A percentile compares a stretch with the other conserved stretches of the same genome.
Conservation (phyloP, 1,140 invertebrate species). For the Episyrphus balteatus region DNA sequence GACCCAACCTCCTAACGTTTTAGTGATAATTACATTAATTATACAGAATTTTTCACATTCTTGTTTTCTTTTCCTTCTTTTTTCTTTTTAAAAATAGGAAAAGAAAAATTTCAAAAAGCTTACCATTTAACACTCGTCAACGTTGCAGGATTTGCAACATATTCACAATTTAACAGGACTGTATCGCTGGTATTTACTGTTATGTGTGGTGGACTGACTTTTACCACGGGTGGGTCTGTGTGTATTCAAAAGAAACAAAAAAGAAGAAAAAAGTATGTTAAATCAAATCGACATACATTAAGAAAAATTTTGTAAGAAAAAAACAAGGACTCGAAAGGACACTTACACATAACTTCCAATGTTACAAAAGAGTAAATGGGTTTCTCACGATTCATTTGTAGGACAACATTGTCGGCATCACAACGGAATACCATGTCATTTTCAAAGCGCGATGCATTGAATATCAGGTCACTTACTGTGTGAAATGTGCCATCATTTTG, state of each 20-base stretch:
- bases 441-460: slow-evolving; percentile 68
- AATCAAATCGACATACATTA: slow-evolving; percentile 1
- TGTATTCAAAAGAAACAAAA: slow-evolving; percentile 12
- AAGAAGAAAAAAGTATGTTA: slow-evolving; percentile 2
- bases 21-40: no score
- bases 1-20: no score
- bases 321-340: neutral
- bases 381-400: slow-evolving; percentile 53
- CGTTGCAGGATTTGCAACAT: slow-evolving; percentile 69
- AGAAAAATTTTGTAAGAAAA: no score
- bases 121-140: slow-evolving; percentile 67
- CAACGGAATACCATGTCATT: slow-evolving; percentile 69
- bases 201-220: slow-evolving; percentile 56
- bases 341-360: slow-evolving; percentile 77
- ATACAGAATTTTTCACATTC: no score
- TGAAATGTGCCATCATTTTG: slow-evolving; percentile 60
- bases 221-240: slow-evolving; percentile 72
- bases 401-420: slow-evolving; percentile 69
- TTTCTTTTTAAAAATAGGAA: no score
- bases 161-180: slow-evolving; percentile 63
- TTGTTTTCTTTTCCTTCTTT: no score
- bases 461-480: slow-evolving; percentile 62
- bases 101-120: slow-evolving; percentile 22
- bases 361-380: slow-evolving; percentile 55
- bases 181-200: slow-evolving; percentile 67